Evolutionary conservation across 2,888 invertebrate genomes (phyloP), one percentile per base, ranked within the genome.

Genomic region (Hecatera dysodea): DNA sequence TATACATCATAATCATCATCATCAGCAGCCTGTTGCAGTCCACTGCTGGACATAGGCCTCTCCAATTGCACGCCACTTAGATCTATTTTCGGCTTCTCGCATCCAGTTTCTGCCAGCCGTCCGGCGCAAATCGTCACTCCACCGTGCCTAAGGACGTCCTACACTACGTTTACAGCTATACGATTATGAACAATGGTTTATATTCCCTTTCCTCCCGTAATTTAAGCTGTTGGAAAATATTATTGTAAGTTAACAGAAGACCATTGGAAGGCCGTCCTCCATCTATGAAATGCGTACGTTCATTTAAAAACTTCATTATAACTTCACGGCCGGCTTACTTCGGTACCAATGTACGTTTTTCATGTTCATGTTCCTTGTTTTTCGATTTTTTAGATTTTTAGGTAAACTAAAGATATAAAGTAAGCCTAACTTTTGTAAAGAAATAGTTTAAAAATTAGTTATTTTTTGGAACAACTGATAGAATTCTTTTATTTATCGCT

Each of bases 241-340:
- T 85, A 86, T 88, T 90, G 86, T 90, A 90, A 90, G 90, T 91
- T 91, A 91, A 91, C 90, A 89, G 89, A 88, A 89, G 89, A 89
- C 89, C 89, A 90, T 89, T 89, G 87, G 89, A 90, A 88, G 86
- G 87, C 83, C 85, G 76, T 88, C 83, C 83, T 82, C 86, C 86
- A 85, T 91, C 89, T 90, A 90, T 90, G 85, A 88, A 88, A 83
- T 87, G 82, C 79, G 82, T 83, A 79, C 72, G 87, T 92, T 92
- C 92, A 93, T 93, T 92, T 92, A 90, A 91, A 91, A 91, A 91
- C 90, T 91, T 92, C 91, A 91, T 91, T 91, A 91, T 90, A 92
- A 91, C 87, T 90, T 90, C 88, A 90, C 88, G 88, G 87, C 71
- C 75, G 80, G 84, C 74, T 87, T 86, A 84, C 83, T 85, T 73